Base-by-base conservation (phyloP, 2,888 invertebrate species). In the Drosophila anomelani region DNA sequence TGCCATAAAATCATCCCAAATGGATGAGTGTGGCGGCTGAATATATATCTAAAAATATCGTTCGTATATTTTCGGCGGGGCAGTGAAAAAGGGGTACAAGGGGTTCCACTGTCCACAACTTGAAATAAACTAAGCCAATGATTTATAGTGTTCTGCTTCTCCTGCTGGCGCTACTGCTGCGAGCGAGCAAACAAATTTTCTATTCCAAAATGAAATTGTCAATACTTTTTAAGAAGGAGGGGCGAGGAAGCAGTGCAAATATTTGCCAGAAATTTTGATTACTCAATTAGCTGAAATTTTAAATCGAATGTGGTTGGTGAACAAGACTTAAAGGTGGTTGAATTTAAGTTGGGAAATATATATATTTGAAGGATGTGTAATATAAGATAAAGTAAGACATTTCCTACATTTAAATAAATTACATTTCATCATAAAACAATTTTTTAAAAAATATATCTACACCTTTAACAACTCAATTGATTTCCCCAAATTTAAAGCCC, bases 1-100 rank as follows among this genome's bases (percentile, higher is more conserved):
- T 58, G 70, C 67, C 77, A 75, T 85, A 76, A 88, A 85, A 83
- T 88, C 70, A 72, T 55, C 68, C 74, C 68, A 70, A 84, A 76
- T 81, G 84, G 67, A 61, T 56, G 63, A 80, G 58, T 59, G 57
- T 17, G 75, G 70, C 60, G 60, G 60, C 53, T 60, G 70, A 70
- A 60, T 70, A 60, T 70, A 60, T 71, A 71, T 70, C 64, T 43
- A 54, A 75, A 55, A 55, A 64, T 58, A 64, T 58, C 59, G 60
- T 26, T 59, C 57, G 54, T 66, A 54, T 60, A 57, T 68, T 57
- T 57, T 51, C 32, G 57, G n/a, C 13, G 69, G 39, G 36, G 17
- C 43, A 15, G 20, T 44, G 44, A 3, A 9, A 7, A 20, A 20
- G 20, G 20, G 20, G 20, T 20, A 20, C 20, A 6, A 13, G 44